These are phyloP conservation scores for Beaufortia kweichowensis DNA, from an alignment of 2,113 vertebrate genomes.

Conservation along the genomic window DNA sequence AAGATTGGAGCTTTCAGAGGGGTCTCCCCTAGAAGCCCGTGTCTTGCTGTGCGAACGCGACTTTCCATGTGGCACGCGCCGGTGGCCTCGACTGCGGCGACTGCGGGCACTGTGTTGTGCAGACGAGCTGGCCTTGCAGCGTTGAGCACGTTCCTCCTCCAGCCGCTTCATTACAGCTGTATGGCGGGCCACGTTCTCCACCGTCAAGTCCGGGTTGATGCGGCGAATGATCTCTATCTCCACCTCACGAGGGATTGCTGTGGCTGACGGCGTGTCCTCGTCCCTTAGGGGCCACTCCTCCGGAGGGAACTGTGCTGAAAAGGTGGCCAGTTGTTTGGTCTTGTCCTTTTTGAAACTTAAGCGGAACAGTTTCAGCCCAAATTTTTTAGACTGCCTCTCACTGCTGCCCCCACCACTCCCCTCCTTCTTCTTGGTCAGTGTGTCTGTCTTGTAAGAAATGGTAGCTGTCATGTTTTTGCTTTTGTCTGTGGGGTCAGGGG, in stretches of 20 bases:
- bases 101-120: conserved; percentile 93
- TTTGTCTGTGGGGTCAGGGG: conserved; percentile 86
- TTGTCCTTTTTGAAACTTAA: conserved; percentile 98
- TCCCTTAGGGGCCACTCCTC: conserved; percentile 96
- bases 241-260: conserved; percentile 84
- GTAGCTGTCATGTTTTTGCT: conserved; percentile 90
- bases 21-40: conserved; percentile 85
- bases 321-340: conserved; percentile 92
- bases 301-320: conserved; percentile 96
- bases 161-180: conserved; percentile 98
- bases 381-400: conserved; percentile 93
- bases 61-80: conserved; percentile 89
- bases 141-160: conserved; percentile 93
- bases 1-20: conserved; percentile 85
- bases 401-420: conserved; percentile 77
- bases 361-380: conserved; percentile 94
- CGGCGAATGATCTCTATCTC: conserved; percentile 98
- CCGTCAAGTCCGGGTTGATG: conserved; percentile 96
- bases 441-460: conserved; percentile 93
- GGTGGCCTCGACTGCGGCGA: conserved; percentile 87
- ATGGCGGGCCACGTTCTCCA: conserved; percentile 96
- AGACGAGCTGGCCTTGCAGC: conserved; percentile 89
- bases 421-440: conserved; percentile 88
- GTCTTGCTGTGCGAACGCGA: conserved; percentile 94
- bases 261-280: conserved; percentile 87